These are phyloP conservation scores for Pygoscelis adeliae DNA, from an alignment of 2,113 vertebrate species.

Conservation along the genomic window DNA sequence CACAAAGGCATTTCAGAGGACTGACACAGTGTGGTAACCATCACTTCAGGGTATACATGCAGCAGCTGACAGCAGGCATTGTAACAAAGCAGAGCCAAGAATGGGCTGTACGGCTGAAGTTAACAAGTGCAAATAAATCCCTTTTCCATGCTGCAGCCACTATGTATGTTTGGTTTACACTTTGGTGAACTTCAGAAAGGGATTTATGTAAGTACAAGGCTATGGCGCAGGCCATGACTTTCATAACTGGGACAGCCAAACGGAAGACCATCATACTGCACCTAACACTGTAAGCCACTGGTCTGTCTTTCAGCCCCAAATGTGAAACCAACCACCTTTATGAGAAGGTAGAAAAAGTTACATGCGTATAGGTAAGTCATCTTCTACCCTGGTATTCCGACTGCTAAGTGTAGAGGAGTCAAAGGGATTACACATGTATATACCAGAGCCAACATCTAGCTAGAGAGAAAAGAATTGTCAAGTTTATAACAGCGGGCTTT, in stretches of 20 bases:
- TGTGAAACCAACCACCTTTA: neutral
- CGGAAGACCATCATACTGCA: neutral
- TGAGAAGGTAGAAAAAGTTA: neutral
- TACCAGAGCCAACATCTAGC: neutral
- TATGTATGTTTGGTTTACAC: constrained; percentile 9
- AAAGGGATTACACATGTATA: neutral
- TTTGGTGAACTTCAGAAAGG: neutral
- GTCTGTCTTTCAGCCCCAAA: neutral
- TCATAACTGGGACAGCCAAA: neutral
- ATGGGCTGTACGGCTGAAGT: neutral
- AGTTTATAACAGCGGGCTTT: neutral
- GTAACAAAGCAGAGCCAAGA: neutral
- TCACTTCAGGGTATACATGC: neutral
- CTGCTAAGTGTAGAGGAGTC: neutral
- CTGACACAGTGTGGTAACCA: neutral
- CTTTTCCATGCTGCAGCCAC: neutral
- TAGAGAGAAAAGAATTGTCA: neutral
- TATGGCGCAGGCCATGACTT: neutral
- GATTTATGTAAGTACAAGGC: neutral
- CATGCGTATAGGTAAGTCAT: neutral
- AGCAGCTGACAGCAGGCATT: neutral
- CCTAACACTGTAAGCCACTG: neutral
- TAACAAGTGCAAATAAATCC: constrained; percentile 36
- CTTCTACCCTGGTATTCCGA: neutral
- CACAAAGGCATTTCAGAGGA: neutral